Percentiles rank a stretch among this genome's conserved stretches.
Conservation (phyloP, 2,888 invertebrate species). For the Saturnia pavonia region DNA sequence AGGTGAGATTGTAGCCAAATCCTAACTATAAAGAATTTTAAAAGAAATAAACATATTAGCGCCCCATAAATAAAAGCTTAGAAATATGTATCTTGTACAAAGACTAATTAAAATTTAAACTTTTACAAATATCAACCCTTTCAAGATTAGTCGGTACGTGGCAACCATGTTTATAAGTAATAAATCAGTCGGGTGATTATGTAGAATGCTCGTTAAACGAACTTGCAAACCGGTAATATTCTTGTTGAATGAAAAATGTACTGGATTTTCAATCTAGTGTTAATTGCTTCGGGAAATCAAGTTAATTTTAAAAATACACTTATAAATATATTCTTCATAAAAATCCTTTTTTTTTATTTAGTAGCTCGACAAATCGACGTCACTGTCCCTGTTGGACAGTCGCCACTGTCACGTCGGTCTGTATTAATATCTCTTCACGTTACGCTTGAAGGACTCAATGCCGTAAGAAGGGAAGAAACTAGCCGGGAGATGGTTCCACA, state of each 20-base stretch:
- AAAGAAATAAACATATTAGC: no score
- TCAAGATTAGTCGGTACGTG: background rate
- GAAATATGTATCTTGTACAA: background rate
- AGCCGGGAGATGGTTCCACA: no score
- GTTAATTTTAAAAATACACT: background rate
- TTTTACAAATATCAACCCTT: background rate
- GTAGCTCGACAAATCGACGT: no score
- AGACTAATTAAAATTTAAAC: background rate
- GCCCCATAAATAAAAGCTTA: background rate
- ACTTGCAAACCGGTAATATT: slow-evolving; percentile 14
- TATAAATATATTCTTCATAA: background rate
- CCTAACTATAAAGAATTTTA: no score
- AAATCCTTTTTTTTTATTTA: no score
- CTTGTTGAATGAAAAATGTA: slow-evolving; percentile 19
- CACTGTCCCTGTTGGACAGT: background rate
- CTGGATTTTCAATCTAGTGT: slow-evolving; percentile 1
- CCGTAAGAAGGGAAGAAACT: no score
- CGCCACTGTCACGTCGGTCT: no score
- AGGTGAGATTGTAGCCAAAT: no score
- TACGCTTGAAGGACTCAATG: no score
- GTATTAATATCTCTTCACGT: no score
- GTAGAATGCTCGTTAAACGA: slow-evolving; percentile 20
- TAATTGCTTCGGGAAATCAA: background rate
- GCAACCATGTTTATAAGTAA: slow-evolving; percentile 15
- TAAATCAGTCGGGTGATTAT: slow-evolving; percentile 22